Evolutionary conservation across 2,113 vertebrate species (phyloP), one percentile per base, ranked within the genome.

Genomic region (Heterochromis multidens): DNA sequence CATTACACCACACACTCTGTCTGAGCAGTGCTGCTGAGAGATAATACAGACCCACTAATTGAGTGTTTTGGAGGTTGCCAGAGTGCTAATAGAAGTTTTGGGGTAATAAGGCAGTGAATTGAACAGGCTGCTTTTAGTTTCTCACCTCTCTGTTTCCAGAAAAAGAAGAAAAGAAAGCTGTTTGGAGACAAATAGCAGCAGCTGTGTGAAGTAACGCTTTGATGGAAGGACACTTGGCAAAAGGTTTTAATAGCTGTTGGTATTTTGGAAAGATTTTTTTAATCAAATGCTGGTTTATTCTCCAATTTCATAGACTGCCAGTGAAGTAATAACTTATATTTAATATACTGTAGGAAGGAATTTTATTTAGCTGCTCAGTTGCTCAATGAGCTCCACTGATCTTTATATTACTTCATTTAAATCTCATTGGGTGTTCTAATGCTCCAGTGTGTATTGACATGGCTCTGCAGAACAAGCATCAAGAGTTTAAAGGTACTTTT

Each of bases 21-120:
- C 29, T 62, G 37, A 43, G 82, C 79, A 5, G 49, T 31, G 81
- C 56, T 54, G 84, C 67, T 27, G 74, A 62, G 57, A 81, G 82
- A 84, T 87, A 82, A 90, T 74, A 25, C 65, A 81, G 14, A 49
- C n/a, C 35, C 63, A 46, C 87, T 90, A 85, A 91, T 90, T 80
- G 80, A 89, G 83, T 84, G 67, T 92, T 94, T 61, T 67, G 46
- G 79, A 80, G 11, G 58, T 57, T 67, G 74, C 59, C 81, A 88
- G 60, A 78, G 57, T 79, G 87, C 90, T 90, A 85, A 92, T 92
- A 88, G 83, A 79, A 61, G 84, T 88, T 88, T 87, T 81, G 79
- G 80, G 80, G 88, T 91, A 93, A 93, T 94, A 91, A 89, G 87
- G 78, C 74, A 58, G 58, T 80, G 89, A 91, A 89, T 72, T 88